Evolutionary conservation across 2,797 vertebrate genomes (phyloP), one percentile per base, ranked within the genome.

Genomic region (Sciurus vulgaris): DNA sequence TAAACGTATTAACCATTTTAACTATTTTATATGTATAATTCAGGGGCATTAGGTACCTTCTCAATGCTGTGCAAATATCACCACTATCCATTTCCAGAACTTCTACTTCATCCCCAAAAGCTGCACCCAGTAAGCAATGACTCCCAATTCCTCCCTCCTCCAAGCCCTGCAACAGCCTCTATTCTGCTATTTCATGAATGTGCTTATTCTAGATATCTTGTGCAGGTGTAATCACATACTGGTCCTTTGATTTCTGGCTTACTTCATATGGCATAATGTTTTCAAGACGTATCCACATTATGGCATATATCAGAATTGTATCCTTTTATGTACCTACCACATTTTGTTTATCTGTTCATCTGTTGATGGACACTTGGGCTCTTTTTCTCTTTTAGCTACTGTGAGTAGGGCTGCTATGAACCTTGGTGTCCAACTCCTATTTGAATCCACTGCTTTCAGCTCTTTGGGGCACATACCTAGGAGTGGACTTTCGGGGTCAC

Each of bases 241-340:
- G 81, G 67, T 51, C 51, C 41, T 65, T 86, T 70, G 22, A 73
- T 77, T n/a, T 88, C 86, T 91, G 86, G 54, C 54, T 93, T 91
- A 67, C 85, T 81, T 94, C 67, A 91, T 44, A 65, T 76, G 87
- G 41, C 30, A 3, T 85, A 24, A 92, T 44, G 78, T 84, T 77
- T 49, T 51, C 51, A 56, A 51, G 91, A 41, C 44, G 35, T 26
- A 54, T 38, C 81, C n/a, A 6, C n/a, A 33, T 77, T 1, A 1
- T 10, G 35, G 20, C 17, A 51, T 18, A 6, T 70, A 24, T 93
- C 86, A n/a, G 56, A 72, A 91, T 38, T 49, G 6, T n/a, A 11
- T 85, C 59, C n/a, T 65, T 84, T 61, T 59, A 8, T 14, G 35
- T 51, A 24, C 2, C 15, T 35, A 24, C 24, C 72, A 94, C 35